A percentile compares a stretch with the other conserved stretches of the same genome.
Evolutionary conservation across 2,888 invertebrate genomes (phyloP).

Genomic region (Buathra laborator): DNA sequence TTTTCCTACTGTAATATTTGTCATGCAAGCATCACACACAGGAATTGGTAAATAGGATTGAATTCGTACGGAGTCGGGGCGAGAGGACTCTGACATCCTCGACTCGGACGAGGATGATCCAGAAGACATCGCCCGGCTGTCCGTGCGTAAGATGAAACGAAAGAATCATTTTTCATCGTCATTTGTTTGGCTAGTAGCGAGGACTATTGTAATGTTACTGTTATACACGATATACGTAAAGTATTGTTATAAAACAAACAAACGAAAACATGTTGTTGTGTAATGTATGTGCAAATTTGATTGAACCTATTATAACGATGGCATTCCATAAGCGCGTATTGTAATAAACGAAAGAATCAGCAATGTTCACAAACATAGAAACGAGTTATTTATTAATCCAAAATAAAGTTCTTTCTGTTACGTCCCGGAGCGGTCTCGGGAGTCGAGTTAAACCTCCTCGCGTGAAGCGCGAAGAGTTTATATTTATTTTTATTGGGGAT

Average conservation of each 20-base stretch:
- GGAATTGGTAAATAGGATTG: conserved; percentile 59
- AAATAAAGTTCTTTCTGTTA: not conserved
- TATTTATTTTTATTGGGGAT: too few species aligned
- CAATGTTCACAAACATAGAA: conserved; percentile 46
- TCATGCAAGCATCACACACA: conserved; percentile 54
- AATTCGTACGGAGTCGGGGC: conserved; percentile 36
- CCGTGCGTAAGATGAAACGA: conserved; percentile 22
- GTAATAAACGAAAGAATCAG: conserved; percentile 65
- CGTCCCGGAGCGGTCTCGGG: too few species aligned
- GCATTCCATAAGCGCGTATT: conserved; percentile 71
- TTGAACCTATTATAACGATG: conserved; percentile 58
- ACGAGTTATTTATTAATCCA: conserved; percentile 24
- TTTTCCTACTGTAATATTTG: conserved; percentile 60
- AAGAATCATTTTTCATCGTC: conserved; percentile 23
- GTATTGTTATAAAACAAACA: conserved; percentile 65
- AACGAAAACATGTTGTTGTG: conserved; percentile 50
- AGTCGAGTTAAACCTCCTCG: too few species aligned
- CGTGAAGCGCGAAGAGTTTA: too few species aligned
- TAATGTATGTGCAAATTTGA: conserved; percentile 60
- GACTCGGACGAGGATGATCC: conserved; percentile 70
- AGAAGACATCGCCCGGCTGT: conserved; percentile 65
- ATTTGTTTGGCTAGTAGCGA: conserved; percentile 50
- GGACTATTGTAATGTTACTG: conserved; percentile 71
- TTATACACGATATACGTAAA: conserved; percentile 63
- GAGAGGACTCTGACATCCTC: conserved; percentile 73